phyloP scores from a whole-genome alignment of 2,797 vertebrate species.

The Sebastes elongatus region DNA sequence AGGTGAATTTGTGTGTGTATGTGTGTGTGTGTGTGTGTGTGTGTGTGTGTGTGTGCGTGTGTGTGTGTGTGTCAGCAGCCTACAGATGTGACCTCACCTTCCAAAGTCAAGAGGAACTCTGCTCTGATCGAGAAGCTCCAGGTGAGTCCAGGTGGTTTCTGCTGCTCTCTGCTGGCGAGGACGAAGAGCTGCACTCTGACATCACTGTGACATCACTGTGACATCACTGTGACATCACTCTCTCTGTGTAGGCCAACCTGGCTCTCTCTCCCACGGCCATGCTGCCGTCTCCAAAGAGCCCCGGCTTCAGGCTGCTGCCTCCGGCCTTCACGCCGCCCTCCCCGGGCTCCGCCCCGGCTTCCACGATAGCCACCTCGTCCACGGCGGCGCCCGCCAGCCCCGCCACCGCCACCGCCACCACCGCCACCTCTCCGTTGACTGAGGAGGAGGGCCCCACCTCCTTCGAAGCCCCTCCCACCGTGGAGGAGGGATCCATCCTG shows the following conservation, averaged over 20 bases:
- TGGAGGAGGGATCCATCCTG: conserved; percentile 67
- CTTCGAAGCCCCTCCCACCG: conserved; percentile 73
- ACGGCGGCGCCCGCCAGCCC: conserved; percentile 43
- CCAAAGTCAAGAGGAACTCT: conserved; percentile 78
- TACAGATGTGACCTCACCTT: conserved; percentile 41
- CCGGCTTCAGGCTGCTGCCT: conserved; percentile 60
- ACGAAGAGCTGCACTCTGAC: not conserved
- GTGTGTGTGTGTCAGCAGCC: conserved; percentile 29
- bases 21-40: conserved; percentile 10
- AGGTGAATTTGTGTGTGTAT: not conserved
- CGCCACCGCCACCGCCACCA: not conserved
- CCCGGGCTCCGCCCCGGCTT: not conserved
- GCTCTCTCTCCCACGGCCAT: conserved; percentile 60
- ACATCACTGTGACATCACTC: not conserved
- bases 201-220: not conserved
- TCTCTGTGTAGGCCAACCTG: conserved; percentile 72
- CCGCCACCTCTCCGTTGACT: not conserved
- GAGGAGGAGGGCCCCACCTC: conserved; percentile 70
- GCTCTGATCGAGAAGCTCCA: conserved; percentile 84
- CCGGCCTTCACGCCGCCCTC: conserved; percentile 36
- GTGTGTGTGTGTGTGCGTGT: conserved; percentile 6
- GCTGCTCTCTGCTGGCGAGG: conserved; percentile 23
- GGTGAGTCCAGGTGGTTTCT: conserved; percentile 61
- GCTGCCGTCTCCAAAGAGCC: conserved; percentile 71
- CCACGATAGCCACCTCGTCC: not conserved